A percentile compares a stretch with the other conserved stretches of the same genome.
Conservation (phyloP, 1,140 invertebrate genomes). For the Drosophila quadrilineata region DNA sequence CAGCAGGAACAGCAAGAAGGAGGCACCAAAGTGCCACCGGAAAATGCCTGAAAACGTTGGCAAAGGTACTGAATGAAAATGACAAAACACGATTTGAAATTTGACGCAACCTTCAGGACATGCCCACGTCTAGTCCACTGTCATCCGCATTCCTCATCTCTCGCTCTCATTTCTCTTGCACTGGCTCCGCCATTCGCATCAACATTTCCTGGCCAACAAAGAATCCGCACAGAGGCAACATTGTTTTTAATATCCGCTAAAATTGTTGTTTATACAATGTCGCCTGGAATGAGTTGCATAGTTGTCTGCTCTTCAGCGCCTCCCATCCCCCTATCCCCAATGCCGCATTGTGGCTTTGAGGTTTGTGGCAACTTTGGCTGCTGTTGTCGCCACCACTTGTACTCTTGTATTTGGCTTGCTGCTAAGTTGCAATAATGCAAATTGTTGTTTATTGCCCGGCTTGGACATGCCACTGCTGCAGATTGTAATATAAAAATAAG, state of each 20-base stretch:
- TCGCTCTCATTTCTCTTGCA: background rate
- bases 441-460: slow-evolving; percentile 67
- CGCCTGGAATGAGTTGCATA: slow-evolving; percentile 58
- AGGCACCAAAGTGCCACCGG: slow-evolving; percentile 1
- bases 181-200: background rate
- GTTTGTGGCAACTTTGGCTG: slow-evolving; percentile 41
- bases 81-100: slow-evolving; percentile 73
- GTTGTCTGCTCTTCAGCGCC: slow-evolving; percentile 24
- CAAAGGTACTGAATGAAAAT: slow-evolving; percentile 54
- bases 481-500: slow-evolving; percentile 63
- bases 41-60: background rate
- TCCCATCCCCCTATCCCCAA: slow-evolving; percentile 1
- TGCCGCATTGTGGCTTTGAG: slow-evolving; percentile 48
- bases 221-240: slow-evolving; percentile 57
- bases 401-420: slow-evolving; percentile 14
- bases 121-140: no score
- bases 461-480: slow-evolving; percentile 12
- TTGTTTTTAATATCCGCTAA: slow-evolving; percentile 79
- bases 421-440: slow-evolving; percentile 68
- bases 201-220: slow-evolving; percentile 34
- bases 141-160: slow-evolving; percentile 1
- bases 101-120: slow-evolving; percentile 51
- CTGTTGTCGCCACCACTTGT: slow-evolving; percentile 15
- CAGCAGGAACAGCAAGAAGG: slow-evolving; percentile 19
- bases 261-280: slow-evolving; percentile 79